Evolutionary conservation across 2,113 vertebrate genomes (phyloP).

Genomic region (Ivindomyrus marchei): DNA sequence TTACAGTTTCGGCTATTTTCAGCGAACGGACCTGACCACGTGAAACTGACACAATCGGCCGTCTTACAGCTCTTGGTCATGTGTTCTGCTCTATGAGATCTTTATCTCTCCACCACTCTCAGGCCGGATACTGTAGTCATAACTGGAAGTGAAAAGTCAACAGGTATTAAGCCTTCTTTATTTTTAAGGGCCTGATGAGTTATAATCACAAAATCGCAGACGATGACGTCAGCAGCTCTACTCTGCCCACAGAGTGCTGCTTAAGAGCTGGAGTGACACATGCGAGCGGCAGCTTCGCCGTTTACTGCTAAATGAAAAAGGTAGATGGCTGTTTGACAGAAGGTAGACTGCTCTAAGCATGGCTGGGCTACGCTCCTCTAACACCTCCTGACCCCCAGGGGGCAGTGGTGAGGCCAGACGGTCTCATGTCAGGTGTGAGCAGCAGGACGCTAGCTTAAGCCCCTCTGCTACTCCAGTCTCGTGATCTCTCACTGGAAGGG

Average conservation of each 20-base stretch:
- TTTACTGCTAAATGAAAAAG: not conserved
- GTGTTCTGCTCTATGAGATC: not conserved
- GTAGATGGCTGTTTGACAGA: not conserved
- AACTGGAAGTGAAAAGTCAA: not conserved
- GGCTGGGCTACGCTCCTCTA: not conserved
- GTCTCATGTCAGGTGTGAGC: not conserved
- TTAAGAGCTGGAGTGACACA: not conserved
- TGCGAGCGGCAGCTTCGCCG: not conserved
- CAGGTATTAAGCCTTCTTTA: not conserved
- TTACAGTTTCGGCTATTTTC: not conserved
- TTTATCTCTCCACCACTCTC: not conserved
- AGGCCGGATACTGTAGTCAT: not conserved
- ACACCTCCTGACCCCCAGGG: not conserved
- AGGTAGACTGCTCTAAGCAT: not conserved
- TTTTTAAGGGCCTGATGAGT: not conserved
- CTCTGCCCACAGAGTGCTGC: not conserved
- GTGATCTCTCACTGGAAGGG: conserved; percentile 46
- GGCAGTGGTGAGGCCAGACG: not conserved
- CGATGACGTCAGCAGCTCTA: not conserved
- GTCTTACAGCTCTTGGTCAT: not conserved
- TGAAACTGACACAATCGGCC: not conserved
- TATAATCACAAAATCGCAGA: not conserved
- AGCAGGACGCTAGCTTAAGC: not conserved
- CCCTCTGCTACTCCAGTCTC: conserved; percentile 45
- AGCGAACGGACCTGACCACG: not conserved